These are phyloP conservation scores for Agriopis marginaria DNA, from an alignment of 2,888 invertebrate genomes.

Conservation along the genomic window DNA sequence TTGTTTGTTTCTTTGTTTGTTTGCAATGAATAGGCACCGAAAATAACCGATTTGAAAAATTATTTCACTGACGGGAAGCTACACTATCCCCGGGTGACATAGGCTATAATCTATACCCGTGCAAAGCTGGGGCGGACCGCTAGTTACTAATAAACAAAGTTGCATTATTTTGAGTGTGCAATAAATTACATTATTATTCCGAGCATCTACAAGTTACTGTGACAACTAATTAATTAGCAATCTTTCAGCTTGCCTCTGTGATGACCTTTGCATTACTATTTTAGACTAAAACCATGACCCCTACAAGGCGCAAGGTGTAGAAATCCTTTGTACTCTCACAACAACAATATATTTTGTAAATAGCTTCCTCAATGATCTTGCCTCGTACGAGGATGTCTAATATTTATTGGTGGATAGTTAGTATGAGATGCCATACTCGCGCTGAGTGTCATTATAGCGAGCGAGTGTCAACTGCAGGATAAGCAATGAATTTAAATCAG, in stretches of 20 bases:
- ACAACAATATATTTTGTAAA: conserved; percentile 60
- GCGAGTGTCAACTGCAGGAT: conserved; percentile 51
- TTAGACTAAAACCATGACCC: conserved; percentile 46
- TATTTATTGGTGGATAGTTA: conserved; percentile 46
- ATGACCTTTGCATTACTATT: conserved; percentile 33
- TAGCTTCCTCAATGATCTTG: conserved; percentile 58
- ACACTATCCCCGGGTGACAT: no score
- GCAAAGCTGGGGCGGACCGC: no score
- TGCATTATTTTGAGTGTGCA: no score
- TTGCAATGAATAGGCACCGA: no score
- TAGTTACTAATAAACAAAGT: no score
- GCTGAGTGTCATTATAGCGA: conserved; percentile 48
- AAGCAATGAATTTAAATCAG: conserved; percentile 60
- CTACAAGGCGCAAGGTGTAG: conserved; percentile 27
- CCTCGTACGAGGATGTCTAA: conserved; percentile 52
- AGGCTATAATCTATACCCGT: no score
- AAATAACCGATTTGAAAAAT: no score
- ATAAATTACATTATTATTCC: no score
- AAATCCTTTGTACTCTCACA: conserved; percentile 47
- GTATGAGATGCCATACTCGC: conserved; percentile 37
- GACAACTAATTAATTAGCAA: background rate
- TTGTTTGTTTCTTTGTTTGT: no score
- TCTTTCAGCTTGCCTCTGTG: conserved; percentile 23
- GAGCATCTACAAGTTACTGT: no score
- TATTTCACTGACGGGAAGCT: no score